Conservation (phyloP, 2,797 vertebrate genomes). For the Pseudochirops cupreus region DNA sequence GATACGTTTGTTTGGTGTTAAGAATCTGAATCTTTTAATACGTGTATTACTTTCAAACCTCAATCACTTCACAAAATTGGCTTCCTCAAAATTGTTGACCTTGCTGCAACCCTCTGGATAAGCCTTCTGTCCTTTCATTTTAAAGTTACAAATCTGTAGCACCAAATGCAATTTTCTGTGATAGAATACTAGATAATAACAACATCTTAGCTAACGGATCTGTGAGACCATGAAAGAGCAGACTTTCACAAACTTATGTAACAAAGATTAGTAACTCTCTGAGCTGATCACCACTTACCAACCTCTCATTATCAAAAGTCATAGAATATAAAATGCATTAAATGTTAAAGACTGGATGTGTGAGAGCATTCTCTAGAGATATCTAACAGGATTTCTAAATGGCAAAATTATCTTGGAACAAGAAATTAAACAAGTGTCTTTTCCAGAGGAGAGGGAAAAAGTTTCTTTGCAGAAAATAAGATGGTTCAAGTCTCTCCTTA, state of each 20-base stretch:
- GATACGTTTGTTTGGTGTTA: background rate
- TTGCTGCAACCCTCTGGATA: background rate
- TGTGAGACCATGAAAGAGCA: background rate
- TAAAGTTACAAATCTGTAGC: background rate
- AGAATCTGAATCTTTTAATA: background rate
- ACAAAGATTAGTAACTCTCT: background rate
- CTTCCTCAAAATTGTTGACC: background rate
- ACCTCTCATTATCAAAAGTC: background rate
- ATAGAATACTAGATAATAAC: slow-evolving; percentile 23
- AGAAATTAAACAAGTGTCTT: background rate
- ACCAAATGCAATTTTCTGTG: background rate
- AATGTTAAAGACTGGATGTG: background rate
- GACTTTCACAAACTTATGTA: background rate
- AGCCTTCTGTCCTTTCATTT: background rate
- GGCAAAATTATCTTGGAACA: background rate
- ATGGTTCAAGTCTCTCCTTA: background rate
- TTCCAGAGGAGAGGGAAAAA: background rate
- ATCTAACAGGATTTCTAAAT: background rate
- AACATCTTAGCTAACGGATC: background rate
- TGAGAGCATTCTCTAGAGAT: background rate
- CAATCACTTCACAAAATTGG: background rate
- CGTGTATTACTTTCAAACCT: background rate
- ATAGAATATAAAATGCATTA: background rate
- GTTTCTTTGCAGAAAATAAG: background rate
- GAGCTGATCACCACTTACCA: rapidly evolving